phyloP scores from a whole-genome alignment of 1,140 invertebrate species.

The Mercenaria mercenaria region DNA sequence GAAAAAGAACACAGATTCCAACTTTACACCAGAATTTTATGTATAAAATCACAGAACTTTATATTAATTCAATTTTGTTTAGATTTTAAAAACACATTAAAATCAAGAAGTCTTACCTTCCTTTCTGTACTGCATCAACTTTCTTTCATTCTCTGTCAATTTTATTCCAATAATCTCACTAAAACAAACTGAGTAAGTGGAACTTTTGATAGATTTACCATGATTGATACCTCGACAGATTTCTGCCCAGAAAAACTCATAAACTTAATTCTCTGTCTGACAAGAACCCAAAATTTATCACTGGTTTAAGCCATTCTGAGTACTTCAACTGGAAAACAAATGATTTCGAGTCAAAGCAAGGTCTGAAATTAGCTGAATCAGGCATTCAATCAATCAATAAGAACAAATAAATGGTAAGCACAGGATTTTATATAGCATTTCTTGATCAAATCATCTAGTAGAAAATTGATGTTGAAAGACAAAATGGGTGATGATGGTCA shows the following conservation, averaged over 20 bases:
- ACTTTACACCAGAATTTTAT: too few species aligned
- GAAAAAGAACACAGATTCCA: too few species aligned
- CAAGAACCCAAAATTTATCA: conserved; percentile 53
- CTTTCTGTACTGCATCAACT: neutral
- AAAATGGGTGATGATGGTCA: neutral
- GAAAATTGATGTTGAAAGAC: conserved; percentile 35
- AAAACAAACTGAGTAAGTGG: conserved; percentile 2
- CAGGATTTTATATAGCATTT: conserved; percentile 24
- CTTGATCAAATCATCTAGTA: conserved; percentile 17
- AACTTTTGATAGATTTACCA: conserved; percentile 42
- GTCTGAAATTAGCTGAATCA: conserved; percentile 50
- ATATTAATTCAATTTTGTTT: too few species aligned
- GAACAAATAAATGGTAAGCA: conserved; percentile 52
- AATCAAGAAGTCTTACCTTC: too few species aligned
- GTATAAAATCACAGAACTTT: too few species aligned
- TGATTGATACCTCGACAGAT: conserved; percentile 35
- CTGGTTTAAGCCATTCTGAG: conserved; percentile 14
- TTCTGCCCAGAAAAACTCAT: conserved; percentile 45
- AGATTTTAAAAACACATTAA: too few species aligned
- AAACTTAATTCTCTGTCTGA: conserved; percentile 57
- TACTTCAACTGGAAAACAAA: conserved; percentile 44
- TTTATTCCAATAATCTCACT: conserved; percentile 37
- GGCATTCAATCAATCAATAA: conserved; percentile 56
- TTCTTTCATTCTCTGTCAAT: conserved; percentile 1
- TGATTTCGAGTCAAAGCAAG: conserved; percentile 39